Base-by-base conservation (phyloP, 2,797 vertebrate genomes). In the Meda fulgida region DNA sequence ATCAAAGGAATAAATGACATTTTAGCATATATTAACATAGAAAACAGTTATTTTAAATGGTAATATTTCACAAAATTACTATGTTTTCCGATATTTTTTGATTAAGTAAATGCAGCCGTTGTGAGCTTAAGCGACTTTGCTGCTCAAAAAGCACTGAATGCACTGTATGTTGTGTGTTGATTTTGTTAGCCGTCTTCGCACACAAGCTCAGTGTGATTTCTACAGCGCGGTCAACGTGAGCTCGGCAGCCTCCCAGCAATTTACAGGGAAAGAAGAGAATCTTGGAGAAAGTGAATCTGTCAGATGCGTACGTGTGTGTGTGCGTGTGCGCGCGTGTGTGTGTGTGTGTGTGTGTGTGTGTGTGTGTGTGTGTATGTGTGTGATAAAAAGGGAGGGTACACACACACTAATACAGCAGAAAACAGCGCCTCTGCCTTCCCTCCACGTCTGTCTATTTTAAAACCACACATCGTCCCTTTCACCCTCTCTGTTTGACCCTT, bases 201-300 rank as follows among this genome's bases (percentile, higher is more conserved):
- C 46, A 69, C 60, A 55, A 10, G 53, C 81, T 34, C 53, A 18
- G 38, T 34, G 55, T 31, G 53, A 46, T 63, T 36, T 43, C 29
- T 75, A 55, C 67, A 83, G 65, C 13, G 18, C n/a, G 55, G 78
- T 73, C 80, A 73, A 78, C 43, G 40, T 77, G 71, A 53, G 53
- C 73, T 70, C 26, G 65, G 58, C 86, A 80, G 77, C 82, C 88
- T 91, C 90, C 85, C 31, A 78, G 78, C 86, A 85, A 84, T 84
- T 84, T 85, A 84, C 55, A 46, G 89, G 85, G 89, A 34, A 6
- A 81, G 78, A 86, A 86, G 85, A 85, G 87, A 89, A 86, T 87
- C 80, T 91, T 87, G 84, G 89, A 91, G 89, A 89, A 65, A 43
- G 48, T 70, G 46, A 72, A 78, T 80, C 70, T 88, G 83, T 84